phyloP scores from a whole-genome alignment of 2,113 vertebrate genomes.

The Hassar affinis region DNA sequence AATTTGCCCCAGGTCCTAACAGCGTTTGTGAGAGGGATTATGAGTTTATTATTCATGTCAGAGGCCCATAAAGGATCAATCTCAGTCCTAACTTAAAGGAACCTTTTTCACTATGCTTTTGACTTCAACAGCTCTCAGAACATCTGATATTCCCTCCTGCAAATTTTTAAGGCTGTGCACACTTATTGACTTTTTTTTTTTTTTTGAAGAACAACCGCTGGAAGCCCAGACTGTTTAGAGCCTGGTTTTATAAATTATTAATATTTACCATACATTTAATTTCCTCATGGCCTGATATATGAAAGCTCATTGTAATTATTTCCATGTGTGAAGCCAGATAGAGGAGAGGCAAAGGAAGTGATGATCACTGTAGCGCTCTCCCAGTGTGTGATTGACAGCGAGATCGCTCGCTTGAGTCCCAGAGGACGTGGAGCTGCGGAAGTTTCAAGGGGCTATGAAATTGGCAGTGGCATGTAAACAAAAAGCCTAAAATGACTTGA shows the following conservation, averaged over 20 bases:
- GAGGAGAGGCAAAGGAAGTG: slow-evolving; percentile 71
- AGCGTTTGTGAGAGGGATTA: slow-evolving; percentile 39
- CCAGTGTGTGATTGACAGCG: slow-evolving; percentile 77
- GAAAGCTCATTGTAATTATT: slow-evolving; percentile 55
- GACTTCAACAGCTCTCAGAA: slow-evolving; percentile 31
- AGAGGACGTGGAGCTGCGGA: slow-evolving; percentile 77
- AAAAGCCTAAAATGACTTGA: slow-evolving; percentile 83
- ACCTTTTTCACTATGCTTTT: slow-evolving; percentile 1
- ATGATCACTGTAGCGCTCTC: slow-evolving; percentile 72
- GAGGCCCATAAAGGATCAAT: slow-evolving; percentile 29
- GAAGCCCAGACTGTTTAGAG: slow-evolving; percentile 47
- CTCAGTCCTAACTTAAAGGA: slow-evolving; percentile 7
- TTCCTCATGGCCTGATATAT: slow-evolving; percentile 54
- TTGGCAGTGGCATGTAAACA: slow-evolving; percentile 86
- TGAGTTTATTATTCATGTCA: slow-evolving; percentile 41
- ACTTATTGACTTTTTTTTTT: slow-evolving; percentile 43
- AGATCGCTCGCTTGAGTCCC: slow-evolving; percentile 75
- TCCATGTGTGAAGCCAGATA: slow-evolving; percentile 37
- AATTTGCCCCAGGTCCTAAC: slow-evolving; percentile 25
- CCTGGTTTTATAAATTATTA: slow-evolving; percentile 56
- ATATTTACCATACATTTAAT: slow-evolving; percentile 57
- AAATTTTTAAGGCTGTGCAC: slow-evolving; percentile 46
- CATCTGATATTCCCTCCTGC: slow-evolving; percentile 36
- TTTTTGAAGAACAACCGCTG: slow-evolving; percentile 38
- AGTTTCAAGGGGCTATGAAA: slow-evolving; percentile 83